phyloP scores from a whole-genome alignment of 2,888 invertebrate species.

The Sthenelais limicola region DNA sequence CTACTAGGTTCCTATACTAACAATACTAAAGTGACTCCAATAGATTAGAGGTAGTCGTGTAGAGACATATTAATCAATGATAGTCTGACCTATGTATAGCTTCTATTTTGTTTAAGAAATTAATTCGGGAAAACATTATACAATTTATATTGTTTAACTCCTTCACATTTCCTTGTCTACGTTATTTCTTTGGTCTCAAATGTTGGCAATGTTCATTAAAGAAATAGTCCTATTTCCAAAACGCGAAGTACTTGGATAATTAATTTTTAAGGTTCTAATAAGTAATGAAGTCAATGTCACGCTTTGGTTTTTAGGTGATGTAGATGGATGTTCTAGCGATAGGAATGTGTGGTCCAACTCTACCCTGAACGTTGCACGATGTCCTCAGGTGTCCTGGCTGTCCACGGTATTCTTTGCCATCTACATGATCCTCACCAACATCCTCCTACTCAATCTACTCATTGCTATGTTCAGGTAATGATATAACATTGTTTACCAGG shows the following conservation, averaged over 20 bases:
- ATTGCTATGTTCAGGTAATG: slow-evolving; percentile 74
- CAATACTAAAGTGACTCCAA: no score
- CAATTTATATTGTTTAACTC: no score
- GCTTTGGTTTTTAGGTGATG: slow-evolving; percentile 30
- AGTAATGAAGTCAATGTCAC: neutral
- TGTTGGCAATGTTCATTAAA: no score
- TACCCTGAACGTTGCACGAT: slow-evolving; percentile 54
- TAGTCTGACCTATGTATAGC: no score
- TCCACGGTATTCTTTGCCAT: slow-evolving; percentile 65
- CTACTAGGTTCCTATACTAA: no score
- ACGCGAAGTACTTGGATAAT: neutral
- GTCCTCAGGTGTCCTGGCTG: slow-evolving; percentile 64
- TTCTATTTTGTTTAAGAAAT: no score
- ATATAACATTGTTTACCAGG: no score
- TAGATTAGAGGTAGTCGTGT: no score
- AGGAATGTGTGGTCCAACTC: slow-evolving; percentile 54
- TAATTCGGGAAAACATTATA: no score
- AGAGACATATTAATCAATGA: no score
- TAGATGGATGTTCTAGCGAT: slow-evolving; percentile 48
- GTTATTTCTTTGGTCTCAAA: no score
- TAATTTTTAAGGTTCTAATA: neutral
- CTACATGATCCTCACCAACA: slow-evolving; percentile 71
- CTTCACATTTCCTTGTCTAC: no score
- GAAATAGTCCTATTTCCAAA: neutral
- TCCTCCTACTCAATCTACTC: slow-evolving; percentile 71